Evolutionary conservation across 2,888 invertebrate genomes (phyloP).

Genomic region (Agriotes lineatus): DNA sequence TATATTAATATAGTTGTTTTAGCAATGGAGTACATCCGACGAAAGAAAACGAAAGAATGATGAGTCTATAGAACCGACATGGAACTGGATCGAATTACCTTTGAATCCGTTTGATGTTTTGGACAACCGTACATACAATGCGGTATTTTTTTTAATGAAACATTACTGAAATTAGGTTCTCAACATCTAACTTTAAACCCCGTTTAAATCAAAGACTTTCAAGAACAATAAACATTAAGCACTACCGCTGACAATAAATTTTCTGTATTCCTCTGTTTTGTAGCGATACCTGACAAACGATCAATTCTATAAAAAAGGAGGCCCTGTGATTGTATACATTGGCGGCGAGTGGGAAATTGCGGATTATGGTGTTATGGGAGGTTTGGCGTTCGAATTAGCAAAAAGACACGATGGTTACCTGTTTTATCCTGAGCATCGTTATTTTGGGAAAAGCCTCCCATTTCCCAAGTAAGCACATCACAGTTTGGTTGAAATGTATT

Average conservation of each 20-base stretch:
- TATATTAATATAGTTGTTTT: neutral
- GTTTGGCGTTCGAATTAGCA: conserved; percentile 75
- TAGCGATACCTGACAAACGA: conserved; percentile 70
- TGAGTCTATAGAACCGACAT: conserved; percentile 50
- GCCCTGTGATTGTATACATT: conserved; percentile 75
- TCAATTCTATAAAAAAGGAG: conserved; percentile 66
- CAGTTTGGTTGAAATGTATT: too few species aligned
- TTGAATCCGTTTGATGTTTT: conserved; percentile 70
- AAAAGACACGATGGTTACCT: conserved; percentile 71
- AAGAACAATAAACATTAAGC: too few species aligned
- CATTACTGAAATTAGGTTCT: too few species aligned
- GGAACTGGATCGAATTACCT: conserved; percentile 57
- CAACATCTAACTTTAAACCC: too few species aligned
- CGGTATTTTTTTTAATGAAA: conserved; percentile 63
- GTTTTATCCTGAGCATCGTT: conserved; percentile 85
- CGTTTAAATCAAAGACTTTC: too few species aligned
- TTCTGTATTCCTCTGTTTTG: neutral
- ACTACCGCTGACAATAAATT: too few species aligned
- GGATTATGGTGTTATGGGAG: conserved; percentile 70
- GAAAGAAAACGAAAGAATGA: conserved; percentile 10
- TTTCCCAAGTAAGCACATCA: conserved; percentile 4
- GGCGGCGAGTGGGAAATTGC: conserved; percentile 83
- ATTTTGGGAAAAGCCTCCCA: conserved; percentile 82
- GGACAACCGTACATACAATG: conserved; percentile 67
- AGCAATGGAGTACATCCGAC: neutral